Percentiles rank a stretch among this genome's conserved stretches.
These are phyloP conservation scores for Zalophus californianus DNA, from an alignment of 2,797 vertebrate species.

Conservation along the genomic window DNA sequence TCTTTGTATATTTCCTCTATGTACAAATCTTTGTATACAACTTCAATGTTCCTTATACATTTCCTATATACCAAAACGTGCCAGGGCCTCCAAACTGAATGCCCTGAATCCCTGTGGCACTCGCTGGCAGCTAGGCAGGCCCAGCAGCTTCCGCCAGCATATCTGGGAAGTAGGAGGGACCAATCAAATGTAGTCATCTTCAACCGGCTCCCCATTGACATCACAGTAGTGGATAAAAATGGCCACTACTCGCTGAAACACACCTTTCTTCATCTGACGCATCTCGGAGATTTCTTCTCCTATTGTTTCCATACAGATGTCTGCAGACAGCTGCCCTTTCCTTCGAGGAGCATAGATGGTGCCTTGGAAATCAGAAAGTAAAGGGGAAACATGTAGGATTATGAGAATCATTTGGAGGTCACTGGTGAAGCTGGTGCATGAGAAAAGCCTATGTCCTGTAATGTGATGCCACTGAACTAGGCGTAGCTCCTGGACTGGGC, in stretches of 20 bases:
- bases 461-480: background rate
- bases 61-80: constrained; percentile 84
- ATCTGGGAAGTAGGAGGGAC: constrained; percentile 34
- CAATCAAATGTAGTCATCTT: constrained; percentile 96
- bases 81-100: constrained; percentile 66
- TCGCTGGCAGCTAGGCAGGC: constrained; percentile 33
- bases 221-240: constrained; percentile 99
- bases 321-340: constrained; percentile 98
- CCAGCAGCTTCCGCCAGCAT: constrained; percentile 68
- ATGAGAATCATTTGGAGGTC: background rate
- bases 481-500: background rate
- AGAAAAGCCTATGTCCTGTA: background rate
- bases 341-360: constrained; percentile 98
- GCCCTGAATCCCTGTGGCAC: constrained; percentile 74
- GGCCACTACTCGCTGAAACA: constrained; percentile 97
- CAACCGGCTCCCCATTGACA: constrained; percentile 96
- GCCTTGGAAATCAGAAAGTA: constrained; percentile 86
- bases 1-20: constrained; percentile 85
- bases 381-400: background rate
- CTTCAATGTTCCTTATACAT: constrained; percentile 86
- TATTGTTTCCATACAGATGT: constrained; percentile 99
- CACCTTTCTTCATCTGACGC: constrained; percentile 93
- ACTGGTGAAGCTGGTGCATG: background rate
- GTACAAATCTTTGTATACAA: constrained; percentile 89
- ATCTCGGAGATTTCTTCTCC: constrained; percentile 98